Base-by-base conservation (phyloP, 2,888 invertebrate genomes). In the Orthosia cruda region DNA sequence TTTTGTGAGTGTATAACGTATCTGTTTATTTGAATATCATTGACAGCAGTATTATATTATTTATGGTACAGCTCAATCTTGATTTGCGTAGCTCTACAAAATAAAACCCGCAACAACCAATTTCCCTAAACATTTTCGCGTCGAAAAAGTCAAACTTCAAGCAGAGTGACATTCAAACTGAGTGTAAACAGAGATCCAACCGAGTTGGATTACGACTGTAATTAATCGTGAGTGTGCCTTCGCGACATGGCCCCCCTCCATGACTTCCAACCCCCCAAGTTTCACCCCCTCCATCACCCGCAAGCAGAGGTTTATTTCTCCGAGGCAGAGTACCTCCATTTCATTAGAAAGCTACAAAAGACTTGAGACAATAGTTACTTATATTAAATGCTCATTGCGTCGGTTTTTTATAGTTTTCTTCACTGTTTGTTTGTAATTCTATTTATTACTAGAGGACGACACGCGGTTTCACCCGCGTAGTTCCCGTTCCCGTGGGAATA, bases 171-270 rank as follows among this genome's bases (percentile, higher is more conserved):
- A 80, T 82, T 78, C 49, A 78, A 78, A 75, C 64, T 64, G 70
- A 55, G 72, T 70, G 72, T 81, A 83, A 82, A 81, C 83, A 84
- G 80, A 70, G 71, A 77, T 65, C 67, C 72, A 61, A 75, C 83
- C 72, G 81, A 81, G 84, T 88, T 88, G 89, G 91, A 91, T 92
- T 91, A 90, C 90, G 81, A 76, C 81, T 80, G 92, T 91, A 93
- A 94, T 93, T 93, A 93, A 93, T 93, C 91, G 92, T 88, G 89
- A 89, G 89, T 88, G 87, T 89, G 89, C 87, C 89, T 89, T 89
- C 87, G 88, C 89, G 89, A 91, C 90, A 87, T 87, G 81, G 72
- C 75, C 73, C 74, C 71, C 68, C 69, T 66, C 32, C 63, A 40
- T 40, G 40, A 9, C 40, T 40, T 69, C 45, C 52, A 55, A 12